A percentile compares a stretch with the other conserved stretches of the same genome.
These are phyloP conservation scores for Stenodera caucasica DNA, from an alignment of 2,888 invertebrate species.

Conservation along the genomic window DNA sequence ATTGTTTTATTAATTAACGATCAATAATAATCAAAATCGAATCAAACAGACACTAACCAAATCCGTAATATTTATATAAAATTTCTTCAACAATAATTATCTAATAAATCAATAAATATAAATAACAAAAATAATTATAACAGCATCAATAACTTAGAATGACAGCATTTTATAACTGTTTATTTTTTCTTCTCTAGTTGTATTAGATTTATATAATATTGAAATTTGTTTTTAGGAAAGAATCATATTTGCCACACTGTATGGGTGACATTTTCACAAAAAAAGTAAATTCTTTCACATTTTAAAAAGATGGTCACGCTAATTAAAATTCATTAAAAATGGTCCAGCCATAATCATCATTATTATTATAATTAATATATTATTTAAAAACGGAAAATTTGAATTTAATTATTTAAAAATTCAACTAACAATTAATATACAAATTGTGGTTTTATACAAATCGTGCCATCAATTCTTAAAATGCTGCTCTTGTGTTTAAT, in stretches of 20 bases:
- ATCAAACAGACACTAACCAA: constrained; percentile 47
- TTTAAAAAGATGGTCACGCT: constrained; percentile 33
- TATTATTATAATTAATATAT: constrained; percentile 16
- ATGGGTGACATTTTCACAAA: constrained; percentile 50
- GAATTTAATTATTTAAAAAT: constrained; percentile 23
- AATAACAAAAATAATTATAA: constrained; percentile 42
- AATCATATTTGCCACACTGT: constrained; percentile 38
- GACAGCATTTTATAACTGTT: constrained; percentile 35
- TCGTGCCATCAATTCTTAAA: constrained; percentile 38
- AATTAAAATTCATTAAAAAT: constrained; percentile 26
- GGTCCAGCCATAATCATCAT: constrained; percentile 38
- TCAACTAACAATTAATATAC: constrained; percentile 7
- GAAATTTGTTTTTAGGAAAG: neutral
- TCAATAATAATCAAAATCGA: constrained; percentile 11
- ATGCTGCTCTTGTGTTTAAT: constrained; percentile 32
- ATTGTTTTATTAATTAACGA: neutral
- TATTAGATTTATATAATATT: constrained; percentile 24
- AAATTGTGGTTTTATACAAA: neutral
- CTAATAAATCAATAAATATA: constrained; percentile 38
- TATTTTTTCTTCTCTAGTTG: constrained; percentile 32
- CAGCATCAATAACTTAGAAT: constrained; percentile 42
- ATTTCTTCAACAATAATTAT: constrained; percentile 52
- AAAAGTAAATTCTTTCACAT: constrained; percentile 10
- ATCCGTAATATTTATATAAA: constrained; percentile 54
- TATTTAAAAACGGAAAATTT: constrained; percentile 17